phyloP scores from a whole-genome alignment of 2,888 invertebrate genomes.

The Rotaria sp. region DNA sequence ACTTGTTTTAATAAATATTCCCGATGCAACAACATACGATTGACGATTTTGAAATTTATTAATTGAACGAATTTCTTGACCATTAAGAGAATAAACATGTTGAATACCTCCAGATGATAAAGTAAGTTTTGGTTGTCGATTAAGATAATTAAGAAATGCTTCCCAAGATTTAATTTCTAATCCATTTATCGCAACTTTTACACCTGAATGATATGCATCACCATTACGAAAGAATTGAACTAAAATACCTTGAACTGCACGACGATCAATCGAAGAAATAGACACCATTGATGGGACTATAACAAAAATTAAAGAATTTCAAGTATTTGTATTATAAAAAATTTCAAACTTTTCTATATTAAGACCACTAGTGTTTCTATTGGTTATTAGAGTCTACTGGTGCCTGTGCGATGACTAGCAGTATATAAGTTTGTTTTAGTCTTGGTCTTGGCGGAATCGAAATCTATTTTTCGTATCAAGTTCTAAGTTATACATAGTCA shows the following conservation, averaged over 20 bases:
- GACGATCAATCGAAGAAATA: background rate
- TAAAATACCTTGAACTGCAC: background rate
- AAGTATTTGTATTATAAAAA: no score
- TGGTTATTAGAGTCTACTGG: no score
- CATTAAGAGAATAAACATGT: conserved; percentile 1
- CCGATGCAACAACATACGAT: background rate
- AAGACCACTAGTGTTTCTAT: no score
- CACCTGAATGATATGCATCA: background rate
- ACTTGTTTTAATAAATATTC: background rate
- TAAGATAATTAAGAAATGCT: conserved; percentile 27
- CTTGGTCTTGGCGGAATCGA: no score
- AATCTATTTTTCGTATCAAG: no score
- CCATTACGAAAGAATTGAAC: background rate
- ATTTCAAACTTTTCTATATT: no score
- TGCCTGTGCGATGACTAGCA: no score
- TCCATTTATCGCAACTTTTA: background rate
- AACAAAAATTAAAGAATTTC: background rate
- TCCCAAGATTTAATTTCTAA: conserved; percentile 8
- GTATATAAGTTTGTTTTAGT: no score
- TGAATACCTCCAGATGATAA: background rate
- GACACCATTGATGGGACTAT: background rate
- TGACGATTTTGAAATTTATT: conserved; percentile 14
- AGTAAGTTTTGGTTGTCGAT: background rate
- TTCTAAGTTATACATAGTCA: no score
- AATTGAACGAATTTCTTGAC: background rate